Percentiles rank a stretch among this genome's conserved stretches.
Evolutionary conservation across 2,113 vertebrate species (phyloP).

Genomic region (Glareola pratincola): DNA sequence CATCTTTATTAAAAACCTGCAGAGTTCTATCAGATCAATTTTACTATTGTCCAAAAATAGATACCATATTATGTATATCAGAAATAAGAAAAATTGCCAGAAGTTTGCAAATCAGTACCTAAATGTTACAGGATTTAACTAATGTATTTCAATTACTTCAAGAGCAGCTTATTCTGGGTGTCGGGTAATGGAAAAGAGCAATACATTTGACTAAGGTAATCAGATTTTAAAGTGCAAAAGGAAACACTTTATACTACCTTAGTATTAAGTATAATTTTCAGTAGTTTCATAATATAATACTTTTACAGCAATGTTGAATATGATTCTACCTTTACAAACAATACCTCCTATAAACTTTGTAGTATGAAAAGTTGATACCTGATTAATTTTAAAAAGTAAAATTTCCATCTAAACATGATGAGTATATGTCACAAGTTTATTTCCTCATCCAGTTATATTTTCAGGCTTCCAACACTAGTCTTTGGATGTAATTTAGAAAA

Average conservation of each 20-base stretch:
- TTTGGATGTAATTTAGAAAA: not conserved
- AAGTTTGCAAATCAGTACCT: not conserved
- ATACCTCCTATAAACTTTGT: not conserved
- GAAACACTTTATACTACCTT: not conserved
- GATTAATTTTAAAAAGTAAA: not conserved
- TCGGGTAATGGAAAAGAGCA: not conserved
- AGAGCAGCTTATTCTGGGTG: not conserved
- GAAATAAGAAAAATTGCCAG: not conserved
- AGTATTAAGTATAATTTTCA: not conserved
- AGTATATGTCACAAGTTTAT: not conserved
- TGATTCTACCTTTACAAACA: not conserved
- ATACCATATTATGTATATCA: not conserved
- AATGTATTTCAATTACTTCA: not conserved
- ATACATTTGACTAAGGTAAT: not conserved
- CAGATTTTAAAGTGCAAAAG: not conserved
- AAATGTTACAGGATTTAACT: not conserved
- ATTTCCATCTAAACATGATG: not conserved
- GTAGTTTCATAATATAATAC: not conserved
- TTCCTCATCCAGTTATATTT: not conserved
- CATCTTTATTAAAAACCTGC: not conserved
- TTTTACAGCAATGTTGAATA: not conserved
- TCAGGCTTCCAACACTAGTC: not conserved
- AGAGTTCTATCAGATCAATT: not conserved
- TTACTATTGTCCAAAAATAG: not conserved
- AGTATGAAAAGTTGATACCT: not conserved